phyloP scores from a whole-genome alignment of 2,113 vertebrate genomes.

The Origma solitaria region DNA sequence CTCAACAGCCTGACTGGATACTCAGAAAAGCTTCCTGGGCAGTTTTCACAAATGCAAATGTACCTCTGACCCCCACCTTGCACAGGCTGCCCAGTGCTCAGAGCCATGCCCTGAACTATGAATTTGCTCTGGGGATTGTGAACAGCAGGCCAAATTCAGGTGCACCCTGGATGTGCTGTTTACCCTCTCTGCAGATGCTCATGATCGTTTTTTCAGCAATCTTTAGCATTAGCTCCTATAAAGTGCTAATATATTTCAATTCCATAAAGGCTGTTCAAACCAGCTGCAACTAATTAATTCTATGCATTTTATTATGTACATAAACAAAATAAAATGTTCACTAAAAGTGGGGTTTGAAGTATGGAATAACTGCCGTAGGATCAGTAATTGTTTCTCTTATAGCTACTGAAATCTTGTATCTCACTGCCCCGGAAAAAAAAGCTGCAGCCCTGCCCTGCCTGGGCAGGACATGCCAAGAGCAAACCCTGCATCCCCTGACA shows the following conservation, averaged over 20 bases:
- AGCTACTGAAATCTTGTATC: background rate
- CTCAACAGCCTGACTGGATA: background rate
- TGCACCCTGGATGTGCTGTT: background rate
- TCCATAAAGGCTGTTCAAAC: background rate
- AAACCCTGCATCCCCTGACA: rapidly evolving
- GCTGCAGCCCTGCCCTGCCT: background rate
- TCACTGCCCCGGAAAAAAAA: background rate
- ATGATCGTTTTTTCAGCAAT: background rate
- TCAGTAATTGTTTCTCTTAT: background rate
- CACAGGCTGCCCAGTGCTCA: background rate
- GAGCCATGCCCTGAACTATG: background rate
- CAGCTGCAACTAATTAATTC: background rate
- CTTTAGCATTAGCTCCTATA: background rate
- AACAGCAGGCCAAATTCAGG: background rate
- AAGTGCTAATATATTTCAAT: background rate
- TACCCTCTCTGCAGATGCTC: background rate
- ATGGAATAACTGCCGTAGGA: background rate
- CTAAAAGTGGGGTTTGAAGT: background rate
- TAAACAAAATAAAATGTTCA: background rate
- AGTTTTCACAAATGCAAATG: background rate
- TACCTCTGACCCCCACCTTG: background rate
- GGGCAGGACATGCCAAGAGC: rapidly evolving
- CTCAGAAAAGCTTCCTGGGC: background rate
- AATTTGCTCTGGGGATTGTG: background rate
- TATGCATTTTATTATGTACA: background rate